Conservation (phyloP, 2,113 vertebrate genomes). For the Gymnobelideus leadbeateri region DNA sequence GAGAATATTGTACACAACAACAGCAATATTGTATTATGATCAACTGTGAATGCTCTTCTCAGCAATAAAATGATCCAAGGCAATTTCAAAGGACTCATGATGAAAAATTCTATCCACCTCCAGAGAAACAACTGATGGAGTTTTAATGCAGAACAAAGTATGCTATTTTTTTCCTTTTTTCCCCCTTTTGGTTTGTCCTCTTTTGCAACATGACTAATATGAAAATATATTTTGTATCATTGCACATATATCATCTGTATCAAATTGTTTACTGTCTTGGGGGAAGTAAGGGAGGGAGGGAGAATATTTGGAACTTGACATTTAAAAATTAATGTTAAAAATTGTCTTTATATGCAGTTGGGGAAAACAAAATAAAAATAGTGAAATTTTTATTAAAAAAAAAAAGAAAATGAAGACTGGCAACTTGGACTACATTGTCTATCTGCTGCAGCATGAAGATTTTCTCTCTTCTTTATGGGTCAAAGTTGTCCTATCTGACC, state of each 20-base stretch:
- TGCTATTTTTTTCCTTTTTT: too few species aligned
- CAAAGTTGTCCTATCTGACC: not conserved
- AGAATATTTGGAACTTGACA: not conserved
- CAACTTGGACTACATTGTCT: not conserved
- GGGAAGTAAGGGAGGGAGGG: not conserved
- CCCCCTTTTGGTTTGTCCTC: not conserved
- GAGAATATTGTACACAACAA: not conserved
- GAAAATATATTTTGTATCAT: not conserved
- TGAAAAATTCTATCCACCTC: not conserved
- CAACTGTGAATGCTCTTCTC: not conserved
- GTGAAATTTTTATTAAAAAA: not conserved
- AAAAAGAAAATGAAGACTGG: not conserved
- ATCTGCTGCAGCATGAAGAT: not conserved
- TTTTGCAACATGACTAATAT: not conserved
- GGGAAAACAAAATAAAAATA: not conserved
- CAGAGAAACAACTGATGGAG: not conserved
- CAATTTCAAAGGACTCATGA: not conserved
- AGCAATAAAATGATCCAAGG: not conserved
- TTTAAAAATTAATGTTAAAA: not conserved
- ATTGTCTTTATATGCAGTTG: not conserved
- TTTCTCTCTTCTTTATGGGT: not conserved
- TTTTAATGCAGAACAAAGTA: too few species aligned
- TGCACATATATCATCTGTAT: not conserved
- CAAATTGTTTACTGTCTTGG: not conserved
- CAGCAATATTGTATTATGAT: not conserved